Base-by-base conservation (phyloP, 2,797 vertebrate genomes). In the Hippopotamyrus pictus region DNA sequence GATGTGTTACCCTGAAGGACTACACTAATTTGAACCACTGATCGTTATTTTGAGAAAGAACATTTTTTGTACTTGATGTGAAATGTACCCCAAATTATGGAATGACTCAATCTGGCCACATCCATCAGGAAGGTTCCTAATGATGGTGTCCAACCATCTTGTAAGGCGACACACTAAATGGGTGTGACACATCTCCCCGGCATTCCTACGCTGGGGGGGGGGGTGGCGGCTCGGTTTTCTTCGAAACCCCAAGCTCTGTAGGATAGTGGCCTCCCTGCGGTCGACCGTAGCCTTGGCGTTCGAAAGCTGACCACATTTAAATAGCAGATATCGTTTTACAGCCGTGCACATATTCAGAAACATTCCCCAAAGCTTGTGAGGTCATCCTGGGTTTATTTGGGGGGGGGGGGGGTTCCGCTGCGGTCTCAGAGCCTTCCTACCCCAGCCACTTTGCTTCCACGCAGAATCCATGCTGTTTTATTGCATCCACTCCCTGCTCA, bases 401-500 rank as follows among this genome's bases (percentile, higher is more conserved):
- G 4, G 48, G 50, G 73, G 33, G 37, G 50, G 53, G 8, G 59
- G 33, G 53, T 88, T 69, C 33, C 87, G 54, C 51, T 29, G 37
- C 25, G 87, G 89, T 88, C 88, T 91, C 88, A 51, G 79, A 88
- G 88, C 48, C 84, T 89, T 53, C 62, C 33, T 53, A 22, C 86
- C 37, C 29, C 82, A 79, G 48, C 87, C 51, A 11, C 76, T 37
- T 25, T 44, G 73, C 37, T 12, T 48, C 54, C 41, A 48, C 1
- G 22, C 33, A 14, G 83, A 50, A 50, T 41, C 22, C 46, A 85
- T 53, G 83, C 46, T 48, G 86, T 33, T 57, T 41, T 87, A 33
- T 62, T 87, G 19, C 50, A 12, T 87, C 29, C 57, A 5, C 14
- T 46, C 14, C 33, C 57, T 25, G 19, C 9, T 88, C 3, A 46